Evolutionary conservation across 2,888 invertebrate genomes (phyloP).

Genomic region (Sphecodes monilicornis): DNA sequence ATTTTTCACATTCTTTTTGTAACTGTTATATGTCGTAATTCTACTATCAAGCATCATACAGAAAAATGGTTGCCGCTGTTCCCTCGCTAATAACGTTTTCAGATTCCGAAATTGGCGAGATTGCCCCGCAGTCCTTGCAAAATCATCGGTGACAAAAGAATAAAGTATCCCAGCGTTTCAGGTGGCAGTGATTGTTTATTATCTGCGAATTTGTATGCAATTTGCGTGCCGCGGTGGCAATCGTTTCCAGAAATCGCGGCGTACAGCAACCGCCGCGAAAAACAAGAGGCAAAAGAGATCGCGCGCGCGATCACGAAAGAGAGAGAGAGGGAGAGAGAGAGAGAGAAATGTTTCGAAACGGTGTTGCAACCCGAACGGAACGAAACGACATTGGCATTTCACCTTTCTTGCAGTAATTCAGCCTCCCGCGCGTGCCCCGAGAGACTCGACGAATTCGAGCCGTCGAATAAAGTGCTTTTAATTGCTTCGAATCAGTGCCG

Average conservation of each 20-base stretch:
- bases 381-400: slow-evolving; percentile 53
- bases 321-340: background rate
- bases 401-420: slow-evolving; percentile 53
- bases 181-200: slow-evolving; percentile 29
- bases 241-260: slow-evolving; percentile 24
- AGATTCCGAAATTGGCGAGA: background rate
- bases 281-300: background rate
- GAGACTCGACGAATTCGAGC: slow-evolving; percentile 36
- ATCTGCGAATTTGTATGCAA: slow-evolving; percentile 18
- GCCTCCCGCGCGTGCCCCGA: slow-evolving; percentile 21
- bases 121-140: background rate
- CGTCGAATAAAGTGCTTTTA: slow-evolving; percentile 57
- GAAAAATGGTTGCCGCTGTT: background rate
- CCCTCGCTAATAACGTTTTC: background rate
- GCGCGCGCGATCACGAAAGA: background rate
- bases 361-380: slow-evolving; percentile 59
- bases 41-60: background rate
- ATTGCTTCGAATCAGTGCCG: slow-evolving; percentile 30
- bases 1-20: background rate
- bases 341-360: slow-evolving; percentile 53
- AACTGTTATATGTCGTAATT: background rate
- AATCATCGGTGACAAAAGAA: slow-evolving; percentile 9
- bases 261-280: slow-evolving; percentile 14
- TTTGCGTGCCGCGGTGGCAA: slow-evolving; percentile 16
- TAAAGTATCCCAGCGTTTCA: background rate